phyloP scores from a whole-genome alignment of 1,140 invertebrate species.

The Bombus impatiens region DNA sequence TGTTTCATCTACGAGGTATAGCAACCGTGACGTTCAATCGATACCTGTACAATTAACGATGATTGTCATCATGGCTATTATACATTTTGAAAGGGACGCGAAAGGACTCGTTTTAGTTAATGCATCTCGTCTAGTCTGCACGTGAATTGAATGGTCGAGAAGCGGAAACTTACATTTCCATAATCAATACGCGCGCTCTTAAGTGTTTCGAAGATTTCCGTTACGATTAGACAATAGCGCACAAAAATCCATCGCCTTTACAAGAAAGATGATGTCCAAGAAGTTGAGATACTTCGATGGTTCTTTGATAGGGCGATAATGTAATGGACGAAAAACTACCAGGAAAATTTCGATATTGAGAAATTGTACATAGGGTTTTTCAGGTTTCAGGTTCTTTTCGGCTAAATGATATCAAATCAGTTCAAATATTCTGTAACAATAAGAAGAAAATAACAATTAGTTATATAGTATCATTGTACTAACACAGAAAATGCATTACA shows the following conservation, averaged over 20 bases:
- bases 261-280: neutral
- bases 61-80: conserved; percentile 45
- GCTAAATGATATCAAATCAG: neutral
- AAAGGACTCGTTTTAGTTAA: conserved; percentile 51
- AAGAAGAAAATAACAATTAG: too few species aligned
- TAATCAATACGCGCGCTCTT: conserved; percentile 51
- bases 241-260: neutral
- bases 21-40: neutral
- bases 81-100: conserved; percentile 28
- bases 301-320: conserved; percentile 1
- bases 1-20: conserved; percentile 16
- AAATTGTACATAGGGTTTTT: neutral
- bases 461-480: too few species aligned
- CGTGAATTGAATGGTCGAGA: conserved; percentile 27
- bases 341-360: neutral
- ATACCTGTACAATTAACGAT: conserved; percentile 47
- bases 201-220: neutral
- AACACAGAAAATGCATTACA: neutral
- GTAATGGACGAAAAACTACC: neutral
- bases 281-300: neutral
- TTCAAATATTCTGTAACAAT: neutral
- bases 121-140: conserved; percentile 17
- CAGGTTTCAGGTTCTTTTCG: neutral
- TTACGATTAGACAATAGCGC: neutral
- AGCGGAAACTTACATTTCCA: conserved; percentile 52